These are phyloP conservation scores for Centropus bengalensis DNA, from an alignment of 2,113 vertebrate species.

Conservation along the genomic window DNA sequence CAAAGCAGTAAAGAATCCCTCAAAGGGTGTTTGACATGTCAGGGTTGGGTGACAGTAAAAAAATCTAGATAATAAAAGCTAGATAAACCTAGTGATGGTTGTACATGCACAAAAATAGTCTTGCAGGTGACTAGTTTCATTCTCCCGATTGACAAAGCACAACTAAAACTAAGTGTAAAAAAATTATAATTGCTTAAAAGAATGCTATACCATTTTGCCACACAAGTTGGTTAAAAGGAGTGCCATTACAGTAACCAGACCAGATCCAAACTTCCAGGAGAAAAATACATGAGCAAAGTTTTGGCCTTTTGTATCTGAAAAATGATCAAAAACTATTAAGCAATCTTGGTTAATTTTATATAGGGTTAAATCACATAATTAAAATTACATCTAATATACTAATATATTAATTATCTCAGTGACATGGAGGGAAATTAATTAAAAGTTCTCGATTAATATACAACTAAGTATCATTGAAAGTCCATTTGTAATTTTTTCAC, in stretches of 20 bases:
- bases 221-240: not conserved
- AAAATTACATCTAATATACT: constrained; percentile 4
- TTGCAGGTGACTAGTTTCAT: not conserved
- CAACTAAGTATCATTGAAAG: not conserved
- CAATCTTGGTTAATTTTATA: constrained; percentile 18
- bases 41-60: not conserved
- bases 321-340: not conserved
- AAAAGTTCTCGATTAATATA: not conserved
- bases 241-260: not conserved
- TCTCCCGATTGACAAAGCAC: not conserved
- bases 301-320: not conserved
- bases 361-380: constrained; percentile 14
- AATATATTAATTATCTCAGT: constrained; percentile 16
- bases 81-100: not conserved
- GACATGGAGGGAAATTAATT: constrained; percentile 2
- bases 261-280: not conserved
- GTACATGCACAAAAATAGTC: not conserved
- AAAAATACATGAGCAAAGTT: not conserved
- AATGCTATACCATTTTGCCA: not conserved
- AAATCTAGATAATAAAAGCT: not conserved
- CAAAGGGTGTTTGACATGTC: not conserved
- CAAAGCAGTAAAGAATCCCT: not conserved
- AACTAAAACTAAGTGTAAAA: not conserved
- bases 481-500: not conserved
- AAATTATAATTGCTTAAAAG: not conserved